Evolutionary conservation across 1,140 invertebrate species (phyloP), one percentile per base, ranked within the genome.

Genomic region (Zaprionus camerounensis): DNA sequence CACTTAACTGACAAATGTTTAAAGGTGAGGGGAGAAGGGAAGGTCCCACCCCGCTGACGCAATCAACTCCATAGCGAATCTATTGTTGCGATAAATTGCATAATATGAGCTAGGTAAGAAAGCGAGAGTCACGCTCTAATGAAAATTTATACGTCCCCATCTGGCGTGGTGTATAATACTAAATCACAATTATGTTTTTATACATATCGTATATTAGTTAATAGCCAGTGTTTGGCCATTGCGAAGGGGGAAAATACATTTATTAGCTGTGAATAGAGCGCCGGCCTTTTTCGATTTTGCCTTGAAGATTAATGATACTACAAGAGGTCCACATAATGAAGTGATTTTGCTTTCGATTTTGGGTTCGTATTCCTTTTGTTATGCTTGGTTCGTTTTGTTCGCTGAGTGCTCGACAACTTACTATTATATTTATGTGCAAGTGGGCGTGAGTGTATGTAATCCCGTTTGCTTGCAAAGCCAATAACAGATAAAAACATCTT

Each of bases 101-200:
- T 41, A 46, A 41, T 26, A 56, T 57, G 44, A 11, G 20, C 41
- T 5, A 20, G 31, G 9, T 7, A 13, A 22, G 17, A 13, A 75
- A 64, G 22, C 28, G 31, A 41, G 53, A 65, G 72, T 86, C 71
- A 81, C 68, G 66, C 66, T 65, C 76, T 83, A 88, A 87, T 88
- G 38, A 80, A 66, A 88, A 88, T 87, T 57, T 80, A 84, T 88
- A 58, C 53, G 69, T 65, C 53, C 66, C 38, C 41, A 46, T n/a
- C 15, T 17, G 2, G 41, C 7, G 2, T n/a, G 41, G 41, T 17
- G n/a, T 46, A 49, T 38, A 26, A 31, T 67, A 61, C 73, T 88
- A 87, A 88, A 87, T 87, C 84, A 78, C 78, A 87, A 81, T 87
- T 83, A 88, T 83, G 78, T 68, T 88, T 76, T 78, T 76, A 69